phyloP scores from a whole-genome alignment of 2,888 invertebrate species.

The Lissocephala sabroskyi region DNA sequence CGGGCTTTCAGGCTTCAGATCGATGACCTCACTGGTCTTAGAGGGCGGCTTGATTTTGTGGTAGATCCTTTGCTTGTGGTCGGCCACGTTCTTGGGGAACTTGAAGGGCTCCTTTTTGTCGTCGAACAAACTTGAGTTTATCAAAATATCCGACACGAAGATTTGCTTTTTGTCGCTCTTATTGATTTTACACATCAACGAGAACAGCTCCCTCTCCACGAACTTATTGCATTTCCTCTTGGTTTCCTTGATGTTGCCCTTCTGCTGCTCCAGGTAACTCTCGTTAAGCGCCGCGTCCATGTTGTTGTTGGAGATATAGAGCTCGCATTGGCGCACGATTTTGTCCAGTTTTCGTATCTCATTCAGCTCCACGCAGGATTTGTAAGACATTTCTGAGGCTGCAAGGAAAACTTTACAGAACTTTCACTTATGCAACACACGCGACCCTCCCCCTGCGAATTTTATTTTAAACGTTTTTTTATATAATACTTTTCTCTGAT shows the following conservation, averaged over 20 bases:
- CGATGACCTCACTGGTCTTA: no score
- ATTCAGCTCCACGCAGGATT: conserved; percentile 48
- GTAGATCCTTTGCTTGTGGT: conserved; percentile 33
- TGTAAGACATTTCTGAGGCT: conserved; percentile 40
- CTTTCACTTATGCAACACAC: no score
- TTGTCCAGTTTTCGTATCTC: conserved; percentile 55
- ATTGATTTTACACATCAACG: conserved; percentile 49
- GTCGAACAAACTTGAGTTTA: conserved; percentile 45
- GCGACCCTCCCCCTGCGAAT: no score
- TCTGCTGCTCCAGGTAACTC: conserved; percentile 15
- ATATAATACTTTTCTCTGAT: no score
- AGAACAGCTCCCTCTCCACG: conserved; percentile 50
- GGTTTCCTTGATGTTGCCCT: conserved; percentile 14
- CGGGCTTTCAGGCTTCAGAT: no score
- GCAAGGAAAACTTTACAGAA: conserved; percentile 2
- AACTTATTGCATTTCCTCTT: conserved; percentile 37
- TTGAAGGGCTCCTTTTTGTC: conserved; percentile 33
- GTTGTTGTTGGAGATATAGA: conserved; percentile 48
- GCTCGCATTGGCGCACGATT: conserved; percentile 49
- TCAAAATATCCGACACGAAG: conserved; percentile 49
- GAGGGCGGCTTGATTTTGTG: conserved; percentile 29
- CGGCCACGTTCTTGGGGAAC: conserved; percentile 25
- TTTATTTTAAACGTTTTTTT: no score
- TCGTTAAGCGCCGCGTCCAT: conserved; percentile 21
- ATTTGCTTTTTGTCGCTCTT: conserved; percentile 48